Evolutionary conservation across 2,888 invertebrate species (phyloP).

Genomic region (Metellina segmentata): DNA sequence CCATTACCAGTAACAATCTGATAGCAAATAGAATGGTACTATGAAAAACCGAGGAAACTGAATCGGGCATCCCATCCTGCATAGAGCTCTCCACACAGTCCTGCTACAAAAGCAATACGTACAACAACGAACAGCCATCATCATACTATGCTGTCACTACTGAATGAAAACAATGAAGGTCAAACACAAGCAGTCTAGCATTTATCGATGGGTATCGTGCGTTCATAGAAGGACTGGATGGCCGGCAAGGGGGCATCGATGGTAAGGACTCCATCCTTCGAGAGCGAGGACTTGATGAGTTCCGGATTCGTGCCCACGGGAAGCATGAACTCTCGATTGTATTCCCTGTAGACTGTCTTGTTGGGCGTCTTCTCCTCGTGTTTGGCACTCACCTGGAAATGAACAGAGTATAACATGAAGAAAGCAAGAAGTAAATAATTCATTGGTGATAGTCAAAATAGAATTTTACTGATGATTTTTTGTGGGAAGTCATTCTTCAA

Average conservation of each 20-base stretch:
- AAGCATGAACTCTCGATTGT: constrained; percentile 97
- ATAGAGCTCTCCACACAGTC: constrained; percentile 11
- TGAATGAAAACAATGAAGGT: constrained; percentile 18
- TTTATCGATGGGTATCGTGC: constrained; percentile 88
- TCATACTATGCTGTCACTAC: constrained; percentile 43
- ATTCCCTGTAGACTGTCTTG: constrained; percentile 98
- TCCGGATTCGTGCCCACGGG: constrained; percentile 98
- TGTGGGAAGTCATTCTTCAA: too few relatives aligned
- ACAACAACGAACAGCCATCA: constrained; percentile 40
- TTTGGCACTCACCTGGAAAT: constrained; percentile 91
- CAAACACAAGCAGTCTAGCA: constrained; percentile 29
- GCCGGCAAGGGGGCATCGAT: constrained; percentile 98
- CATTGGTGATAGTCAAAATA: too few relatives aligned
- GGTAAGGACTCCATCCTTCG: constrained; percentile 97
- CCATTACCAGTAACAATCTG: too few relatives aligned
- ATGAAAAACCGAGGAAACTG: too few relatives aligned
- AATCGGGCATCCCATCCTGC: neutral
- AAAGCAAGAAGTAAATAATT: too few relatives aligned
- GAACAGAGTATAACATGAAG: neutral
- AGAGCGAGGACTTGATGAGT: constrained; percentile 95
- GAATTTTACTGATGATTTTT: too few relatives aligned
- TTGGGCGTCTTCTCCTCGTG: constrained; percentile 98
- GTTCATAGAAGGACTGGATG: constrained; percentile 86
- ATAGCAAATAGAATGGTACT: too few relatives aligned
- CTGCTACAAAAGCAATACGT: constrained; percentile 32